Percentiles rank a stretch among this genome's conserved stretches.
Conservation (phyloP, 2,113 vertebrate genomes). For the Mormyrus iriodes region DNA sequence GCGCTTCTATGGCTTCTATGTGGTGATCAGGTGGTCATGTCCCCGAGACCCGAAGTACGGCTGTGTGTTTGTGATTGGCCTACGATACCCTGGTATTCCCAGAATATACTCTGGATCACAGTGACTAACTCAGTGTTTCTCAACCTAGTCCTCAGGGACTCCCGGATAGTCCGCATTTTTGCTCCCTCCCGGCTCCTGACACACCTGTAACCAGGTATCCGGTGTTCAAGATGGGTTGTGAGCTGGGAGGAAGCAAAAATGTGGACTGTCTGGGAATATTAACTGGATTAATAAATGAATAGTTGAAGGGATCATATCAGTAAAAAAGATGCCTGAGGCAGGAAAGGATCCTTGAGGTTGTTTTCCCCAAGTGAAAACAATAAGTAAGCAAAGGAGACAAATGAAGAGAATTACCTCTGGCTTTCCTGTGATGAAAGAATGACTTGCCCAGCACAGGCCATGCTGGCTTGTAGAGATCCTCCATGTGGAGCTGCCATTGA, state of each 20-base stretch:
- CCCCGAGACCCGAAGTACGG: neutral
- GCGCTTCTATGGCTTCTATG: neutral
- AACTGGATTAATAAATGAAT: neutral
- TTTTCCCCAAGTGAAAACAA: neutral
- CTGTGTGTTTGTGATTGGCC: neutral
- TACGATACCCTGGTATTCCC: neutral
- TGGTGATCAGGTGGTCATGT: neutral
- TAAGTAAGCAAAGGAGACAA: neutral
- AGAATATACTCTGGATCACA: neutral
- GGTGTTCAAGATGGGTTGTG: neutral
- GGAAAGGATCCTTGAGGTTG: neutral
- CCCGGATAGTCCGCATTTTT: neutral
- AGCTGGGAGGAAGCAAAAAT: neutral
- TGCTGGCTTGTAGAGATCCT: slow-evolving; percentile 84
- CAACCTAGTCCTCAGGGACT: neutral
- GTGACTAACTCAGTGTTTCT: neutral
- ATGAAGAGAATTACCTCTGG: slow-evolving; percentile 69
- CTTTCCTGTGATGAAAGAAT: slow-evolving; percentile 84
- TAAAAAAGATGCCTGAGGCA: neutral
- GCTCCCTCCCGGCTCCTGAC: neutral
- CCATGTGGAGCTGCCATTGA: slow-evolving; percentile 88
- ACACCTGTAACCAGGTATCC: neutral
- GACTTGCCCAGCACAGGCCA: slow-evolving; percentile 91
- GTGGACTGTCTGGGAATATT: neutral
- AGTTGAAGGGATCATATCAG: neutral